Percentiles rank a stretch among this genome's conserved stretches.
phyloP scores from a whole-genome alignment of 1,140 invertebrate genomes.

The Diabrotica undecimpunctata region DNA sequence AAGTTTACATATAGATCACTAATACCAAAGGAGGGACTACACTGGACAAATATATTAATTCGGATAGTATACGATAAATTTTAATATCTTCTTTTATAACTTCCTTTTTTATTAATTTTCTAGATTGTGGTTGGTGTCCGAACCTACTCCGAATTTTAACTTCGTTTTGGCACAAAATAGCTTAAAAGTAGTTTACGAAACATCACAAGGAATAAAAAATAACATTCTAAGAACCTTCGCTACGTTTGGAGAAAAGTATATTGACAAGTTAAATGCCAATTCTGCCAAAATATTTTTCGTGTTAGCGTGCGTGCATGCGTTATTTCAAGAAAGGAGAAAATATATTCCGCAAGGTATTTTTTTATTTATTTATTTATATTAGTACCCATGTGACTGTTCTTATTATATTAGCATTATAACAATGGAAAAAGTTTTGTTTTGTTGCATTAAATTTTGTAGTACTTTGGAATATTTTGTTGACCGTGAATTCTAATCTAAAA shows the following conservation, averaged over 20 bases:
- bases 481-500: too few relatives aligned
- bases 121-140: constrained; percentile 73
- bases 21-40: too few relatives aligned
- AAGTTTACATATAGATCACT: too few relatives aligned
- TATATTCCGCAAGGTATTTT: constrained; percentile 70
- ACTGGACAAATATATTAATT: too few relatives aligned
- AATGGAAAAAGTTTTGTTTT: too few relatives aligned
- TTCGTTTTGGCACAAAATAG: constrained; percentile 47
- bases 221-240: constrained; percentile 53
- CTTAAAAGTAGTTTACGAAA: constrained; percentile 84
- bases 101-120: constrained; percentile 45
- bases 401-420: too few relatives aligned
- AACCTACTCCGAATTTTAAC: constrained; percentile 65
- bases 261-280: constrained; percentile 36
- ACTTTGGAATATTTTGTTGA: too few relatives aligned
- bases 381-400: too few relatives aligned
- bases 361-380: not conserved
- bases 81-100: too few relatives aligned
- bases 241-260: constrained; percentile 44
- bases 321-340: constrained; percentile 82
- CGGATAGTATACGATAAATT: too few relatives aligned
- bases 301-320: constrained; percentile 79
- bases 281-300: constrained; percentile 60
- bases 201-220: constrained; percentile 60
- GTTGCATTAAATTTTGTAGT: too few relatives aligned